Evolutionary conservation across 2,113 vertebrate genomes (phyloP).

Genomic region (Rhinoderma darwinii): DNA sequence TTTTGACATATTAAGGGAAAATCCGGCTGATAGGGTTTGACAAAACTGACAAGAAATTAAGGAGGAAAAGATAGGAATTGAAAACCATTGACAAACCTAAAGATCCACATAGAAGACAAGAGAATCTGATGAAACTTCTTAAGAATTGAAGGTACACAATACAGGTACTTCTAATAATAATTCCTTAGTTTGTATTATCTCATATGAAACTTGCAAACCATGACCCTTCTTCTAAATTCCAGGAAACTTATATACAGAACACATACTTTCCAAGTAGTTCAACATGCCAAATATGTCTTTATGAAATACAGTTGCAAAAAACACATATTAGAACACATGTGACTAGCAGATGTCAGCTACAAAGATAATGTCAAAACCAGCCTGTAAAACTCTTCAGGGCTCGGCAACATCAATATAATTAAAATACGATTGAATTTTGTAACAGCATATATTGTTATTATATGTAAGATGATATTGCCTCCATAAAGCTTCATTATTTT

Average conservation of each 20-base stretch:
- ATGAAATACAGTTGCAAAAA: background rate
- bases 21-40: no score
- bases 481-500: background rate
- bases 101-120: no score
- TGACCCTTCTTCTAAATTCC: background rate
- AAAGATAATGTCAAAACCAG: conserved; percentile 1
- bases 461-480: background rate
- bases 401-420: conserved; percentile 7
- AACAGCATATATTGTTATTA: background rate
- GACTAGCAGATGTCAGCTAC: conserved; percentile 28
- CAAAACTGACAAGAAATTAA: no score
- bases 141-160: no score
- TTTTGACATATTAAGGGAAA: no score
- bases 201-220: background rate
- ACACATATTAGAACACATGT: background rate
- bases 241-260: background rate
- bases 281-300: conserved; percentile 4
- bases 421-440: background rate
- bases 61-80: no score
- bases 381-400: background rate
- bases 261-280: background rate
- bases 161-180: no score
- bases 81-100: no score
- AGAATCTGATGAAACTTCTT: no score
- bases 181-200: background rate